These are phyloP conservation scores for Otis tarda DNA, from an alignment of 2,113 vertebrate species.

Conservation along the genomic window DNA sequence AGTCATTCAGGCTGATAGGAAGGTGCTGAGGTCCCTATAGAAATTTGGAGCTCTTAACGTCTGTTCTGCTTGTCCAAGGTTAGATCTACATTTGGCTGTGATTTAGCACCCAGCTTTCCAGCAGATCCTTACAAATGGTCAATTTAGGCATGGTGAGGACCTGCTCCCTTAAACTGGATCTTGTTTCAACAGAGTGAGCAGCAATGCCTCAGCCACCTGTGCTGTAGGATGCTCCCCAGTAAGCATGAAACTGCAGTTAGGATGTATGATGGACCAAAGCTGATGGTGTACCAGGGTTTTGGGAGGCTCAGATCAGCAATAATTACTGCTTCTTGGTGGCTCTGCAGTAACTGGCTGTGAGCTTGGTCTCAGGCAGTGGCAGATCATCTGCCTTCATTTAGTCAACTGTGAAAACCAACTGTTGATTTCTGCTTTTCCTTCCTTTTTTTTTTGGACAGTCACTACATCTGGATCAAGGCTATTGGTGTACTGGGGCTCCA, in stretches of 20 bases:
- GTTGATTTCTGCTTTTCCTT: background rate
- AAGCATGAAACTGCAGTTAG: background rate
- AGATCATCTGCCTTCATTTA: background rate
- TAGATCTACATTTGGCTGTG: background rate
- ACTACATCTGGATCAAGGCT: background rate
- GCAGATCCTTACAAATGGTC: background rate
- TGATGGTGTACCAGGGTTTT: background rate
- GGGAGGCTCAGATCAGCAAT: background rate
- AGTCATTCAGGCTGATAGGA: background rate
- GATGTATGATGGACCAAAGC: background rate
- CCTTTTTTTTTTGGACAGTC: background rate
- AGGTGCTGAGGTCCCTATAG: background rate
- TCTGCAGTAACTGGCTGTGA: background rate
- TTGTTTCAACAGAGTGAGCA: background rate
- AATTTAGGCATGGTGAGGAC: background rate
- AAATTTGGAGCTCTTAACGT: background rate
- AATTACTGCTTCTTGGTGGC: background rate
- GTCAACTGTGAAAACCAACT: background rate
- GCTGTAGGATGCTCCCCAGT: background rate
- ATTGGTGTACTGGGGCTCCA: background rate
- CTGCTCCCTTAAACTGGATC: background rate
- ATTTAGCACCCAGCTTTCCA: background rate
- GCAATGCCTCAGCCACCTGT: accelerated
- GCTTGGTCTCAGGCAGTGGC: background rate
- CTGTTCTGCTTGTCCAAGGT: background rate